Percentiles rank a stretch among this genome's conserved stretches.
phyloP scores from a whole-genome alignment of 2,888 invertebrate genomes.

The Baccha elongata region DNA sequence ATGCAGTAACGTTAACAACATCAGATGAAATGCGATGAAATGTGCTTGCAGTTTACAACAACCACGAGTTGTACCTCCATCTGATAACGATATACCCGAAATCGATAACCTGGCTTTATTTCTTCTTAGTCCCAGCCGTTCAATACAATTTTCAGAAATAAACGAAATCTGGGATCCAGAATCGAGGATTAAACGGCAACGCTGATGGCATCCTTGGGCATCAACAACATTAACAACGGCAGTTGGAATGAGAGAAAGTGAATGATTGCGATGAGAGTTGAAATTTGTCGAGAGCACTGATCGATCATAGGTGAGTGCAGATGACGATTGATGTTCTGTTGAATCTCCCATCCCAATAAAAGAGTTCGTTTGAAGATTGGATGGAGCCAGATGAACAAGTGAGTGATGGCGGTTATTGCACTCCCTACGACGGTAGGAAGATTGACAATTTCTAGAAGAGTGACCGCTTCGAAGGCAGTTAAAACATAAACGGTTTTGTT shows the following conservation, averaged over 20 bases:
- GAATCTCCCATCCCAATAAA: no score
- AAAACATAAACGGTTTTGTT: constrained; percentile 6
- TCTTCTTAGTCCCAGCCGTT: not conserved
- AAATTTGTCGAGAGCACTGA: no score
- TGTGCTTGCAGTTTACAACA: not conserved
- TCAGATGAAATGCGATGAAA: not conserved
- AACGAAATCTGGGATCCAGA: constrained; percentile 16
- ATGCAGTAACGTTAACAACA: not conserved
- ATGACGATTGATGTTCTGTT: not conserved
- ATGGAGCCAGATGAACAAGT: constrained; percentile 6
- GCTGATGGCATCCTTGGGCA: no score
- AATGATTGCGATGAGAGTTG: constrained; percentile 1
- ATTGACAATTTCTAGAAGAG: constrained; percentile 15
- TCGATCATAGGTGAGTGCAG: not conserved
- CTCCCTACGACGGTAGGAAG: not conserved
- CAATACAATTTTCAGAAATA: not conserved
- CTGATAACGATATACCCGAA: constrained; percentile 1
- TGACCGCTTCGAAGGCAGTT: constrained; percentile 9
- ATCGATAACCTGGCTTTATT: constrained; percentile 3
- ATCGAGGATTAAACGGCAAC: no score
- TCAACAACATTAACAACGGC: no score
- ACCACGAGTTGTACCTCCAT: constrained; percentile 1
- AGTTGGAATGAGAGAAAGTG: constrained; percentile 5
- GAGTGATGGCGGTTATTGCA: constrained; percentile 18
- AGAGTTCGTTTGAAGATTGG: no score